phyloP scores from a whole-genome alignment of 30 jellyfish, hydroid and myxozoan genomes.

The Hydractinia symbiolongicarpus region DNA sequence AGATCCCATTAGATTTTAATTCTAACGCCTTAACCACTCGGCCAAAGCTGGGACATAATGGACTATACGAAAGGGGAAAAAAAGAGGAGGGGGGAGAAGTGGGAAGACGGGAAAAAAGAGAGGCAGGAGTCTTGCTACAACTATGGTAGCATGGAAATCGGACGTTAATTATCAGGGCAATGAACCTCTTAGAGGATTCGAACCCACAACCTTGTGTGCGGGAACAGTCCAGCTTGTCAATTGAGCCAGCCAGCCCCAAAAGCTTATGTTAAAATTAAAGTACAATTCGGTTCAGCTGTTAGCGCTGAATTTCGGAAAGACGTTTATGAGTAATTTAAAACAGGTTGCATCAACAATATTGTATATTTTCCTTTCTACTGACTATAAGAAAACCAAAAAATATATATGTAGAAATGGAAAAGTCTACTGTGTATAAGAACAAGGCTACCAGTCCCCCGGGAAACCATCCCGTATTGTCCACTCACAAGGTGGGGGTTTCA shows the following conservation, averaged over 20 bases:
- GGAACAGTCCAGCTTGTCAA: too few relatives aligned
- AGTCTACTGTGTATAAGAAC: too few relatives aligned
- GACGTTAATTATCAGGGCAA: too few relatives aligned
- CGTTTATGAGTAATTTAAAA: background rate
- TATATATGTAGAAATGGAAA: background rate
- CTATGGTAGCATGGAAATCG: too few relatives aligned
- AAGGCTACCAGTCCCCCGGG: slow-evolving; percentile 18
- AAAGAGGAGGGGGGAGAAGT: too few relatives aligned
- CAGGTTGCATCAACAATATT: background rate
- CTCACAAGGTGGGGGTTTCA: slow-evolving; percentile 13
- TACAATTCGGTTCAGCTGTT: background rate
- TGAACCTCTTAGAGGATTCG: too few relatives aligned
- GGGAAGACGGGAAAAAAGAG: too few relatives aligned
- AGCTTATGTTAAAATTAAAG: background rate
- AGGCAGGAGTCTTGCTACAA: too few relatives aligned
- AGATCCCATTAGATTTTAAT: too few relatives aligned
- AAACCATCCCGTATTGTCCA: background rate
- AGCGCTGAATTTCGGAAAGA: background rate
- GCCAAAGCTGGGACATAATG: slow-evolving; percentile 5
- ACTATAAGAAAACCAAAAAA: background rate
- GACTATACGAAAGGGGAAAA: slow-evolving; percentile 4
- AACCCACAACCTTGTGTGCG: too few relatives aligned
- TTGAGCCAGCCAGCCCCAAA: too few relatives aligned
- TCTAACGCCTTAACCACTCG: slow-evolving; percentile 1
- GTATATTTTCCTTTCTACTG: background rate